These are phyloP conservation scores for Enteromius viviparus DNA, from an alignment of 2,797 vertebrate species.

Conservation along the genomic window DNA sequence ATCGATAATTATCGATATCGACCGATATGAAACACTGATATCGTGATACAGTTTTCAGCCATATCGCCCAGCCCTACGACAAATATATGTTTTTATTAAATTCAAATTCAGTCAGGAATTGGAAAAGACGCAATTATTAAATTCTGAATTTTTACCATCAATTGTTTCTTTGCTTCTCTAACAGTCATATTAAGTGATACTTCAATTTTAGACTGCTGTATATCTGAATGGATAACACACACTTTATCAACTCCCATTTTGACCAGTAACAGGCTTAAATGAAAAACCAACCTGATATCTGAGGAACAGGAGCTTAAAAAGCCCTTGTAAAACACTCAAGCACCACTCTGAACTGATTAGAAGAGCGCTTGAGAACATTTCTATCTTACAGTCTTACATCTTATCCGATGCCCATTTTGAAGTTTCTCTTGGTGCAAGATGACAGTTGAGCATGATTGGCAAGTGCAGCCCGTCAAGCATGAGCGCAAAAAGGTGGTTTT, in stretches of 20 bases:
- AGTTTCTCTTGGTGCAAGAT: conserved; percentile 9
- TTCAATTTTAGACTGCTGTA: conserved; percentile 40
- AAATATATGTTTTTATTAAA: background rate
- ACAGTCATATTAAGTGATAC: background rate
- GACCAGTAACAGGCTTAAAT: conserved; percentile 42
- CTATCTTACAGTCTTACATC: background rate
- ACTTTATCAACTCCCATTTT: conserved; percentile 49
- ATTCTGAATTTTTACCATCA: background rate
- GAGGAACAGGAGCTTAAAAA: conserved; percentile 42
- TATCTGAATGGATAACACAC: conserved; percentile 49
- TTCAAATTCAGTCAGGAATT: background rate
- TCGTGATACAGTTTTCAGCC: no score
- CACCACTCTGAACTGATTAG: conserved; percentile 44
- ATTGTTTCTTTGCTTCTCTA: background rate
- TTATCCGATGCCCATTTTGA: conserved; percentile 15
- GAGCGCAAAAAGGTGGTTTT: conserved; percentile 28
- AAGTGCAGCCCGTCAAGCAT: conserved; percentile 26
- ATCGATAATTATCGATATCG: no score
- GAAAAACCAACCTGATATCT: conserved; percentile 31
- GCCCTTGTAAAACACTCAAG: conserved; percentile 31
- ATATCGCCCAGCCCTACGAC: background rate
- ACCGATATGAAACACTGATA: no score
- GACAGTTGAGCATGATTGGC: conserved; percentile 13
- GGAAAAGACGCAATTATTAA: no score
- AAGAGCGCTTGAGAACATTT: conserved; percentile 1